These are phyloP conservation scores for Drosophila paucipuncta DNA, from an alignment of 2,888 invertebrate genomes.

Conservation along the genomic window DNA sequence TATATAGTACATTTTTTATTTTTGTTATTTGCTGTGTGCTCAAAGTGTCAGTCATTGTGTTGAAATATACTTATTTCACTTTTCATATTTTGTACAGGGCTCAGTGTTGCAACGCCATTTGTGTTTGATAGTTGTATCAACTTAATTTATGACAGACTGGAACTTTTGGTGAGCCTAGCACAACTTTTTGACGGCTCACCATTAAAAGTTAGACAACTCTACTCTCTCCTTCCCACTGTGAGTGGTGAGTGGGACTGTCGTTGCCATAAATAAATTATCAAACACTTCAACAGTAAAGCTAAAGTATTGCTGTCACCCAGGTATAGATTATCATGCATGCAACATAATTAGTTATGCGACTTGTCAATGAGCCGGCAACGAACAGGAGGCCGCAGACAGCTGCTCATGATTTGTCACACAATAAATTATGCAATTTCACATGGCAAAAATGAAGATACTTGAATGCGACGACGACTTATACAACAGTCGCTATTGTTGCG, in stretches of 20 bases:
- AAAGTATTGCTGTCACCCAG: conserved; percentile 45
- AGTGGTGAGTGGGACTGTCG: conserved; percentile 18
- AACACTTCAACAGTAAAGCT: conserved; percentile 34
- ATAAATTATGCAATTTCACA: conserved; percentile 80
- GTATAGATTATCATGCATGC: conserved; percentile 42
- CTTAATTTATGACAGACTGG: conserved; percentile 14
- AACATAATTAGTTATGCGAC: conserved; percentile 63
- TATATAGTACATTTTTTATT: background rate
- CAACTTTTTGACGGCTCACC: conserved; percentile 16
- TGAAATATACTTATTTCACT: conserved; percentile 11
- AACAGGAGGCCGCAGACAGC: conserved; percentile 18
- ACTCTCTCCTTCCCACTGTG: background rate
- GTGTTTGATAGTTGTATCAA: conserved; percentile 6
- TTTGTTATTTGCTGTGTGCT: conserved; percentile 6
- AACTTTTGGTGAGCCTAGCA: background rate
- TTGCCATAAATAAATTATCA: conserved; percentile 54
- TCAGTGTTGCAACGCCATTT: conserved; percentile 2
- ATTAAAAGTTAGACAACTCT: conserved; percentile 36
- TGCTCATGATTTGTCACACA: conserved; percentile 76
- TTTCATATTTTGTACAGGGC: conserved; percentile 9
- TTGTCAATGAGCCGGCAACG: conserved; percentile 14
- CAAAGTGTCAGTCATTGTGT: conserved; percentile 38
- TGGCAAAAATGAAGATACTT: conserved; percentile 72
- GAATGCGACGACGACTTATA: conserved; percentile 24
- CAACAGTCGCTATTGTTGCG: conserved; percentile 61